Evolutionary conservation across 2,888 invertebrate species (phyloP).

Genomic region (Saturnia pavonia): DNA sequence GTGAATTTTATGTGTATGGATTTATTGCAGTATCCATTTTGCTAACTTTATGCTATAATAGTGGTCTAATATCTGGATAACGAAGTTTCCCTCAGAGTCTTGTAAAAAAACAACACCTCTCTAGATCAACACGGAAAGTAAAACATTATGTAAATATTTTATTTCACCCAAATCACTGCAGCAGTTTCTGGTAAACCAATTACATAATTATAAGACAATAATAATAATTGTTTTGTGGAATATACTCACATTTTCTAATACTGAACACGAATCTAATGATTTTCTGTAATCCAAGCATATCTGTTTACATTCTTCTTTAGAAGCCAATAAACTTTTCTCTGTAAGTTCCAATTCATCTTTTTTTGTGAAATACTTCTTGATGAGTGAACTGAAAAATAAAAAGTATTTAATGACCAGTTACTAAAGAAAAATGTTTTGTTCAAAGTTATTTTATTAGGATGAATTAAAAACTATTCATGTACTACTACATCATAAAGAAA

Average conservation of each 20-base stretch:
- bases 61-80: no score
- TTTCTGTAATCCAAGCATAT: slow-evolving; percentile 52
- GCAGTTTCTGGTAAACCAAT: no score
- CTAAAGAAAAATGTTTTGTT: neutral
- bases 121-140: no score
- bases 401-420: neutral
- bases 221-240: neutral
- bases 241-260: slow-evolving; percentile 54
- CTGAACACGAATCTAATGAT: slow-evolving; percentile 46
- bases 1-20: no score
- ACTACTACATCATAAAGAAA: neutral
- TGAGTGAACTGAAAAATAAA: slow-evolving; percentile 47
- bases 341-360: slow-evolving; percentile 43
- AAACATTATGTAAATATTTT: no score
- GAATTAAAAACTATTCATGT: neutral
- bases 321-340: slow-evolving; percentile 41
- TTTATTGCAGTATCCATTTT: no score
- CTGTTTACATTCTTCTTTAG: slow-evolving; percentile 56
- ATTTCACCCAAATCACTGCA: no score
- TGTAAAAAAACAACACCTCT: no score
- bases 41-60: no score
- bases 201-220: no score
- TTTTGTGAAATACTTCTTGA: slow-evolving; percentile 45
- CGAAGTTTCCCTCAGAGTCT: no score
- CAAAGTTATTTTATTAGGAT: neutral